Conservation (phyloP, 2,797 vertebrate genomes). For the Enteromius afrohamiltoni region DNA sequence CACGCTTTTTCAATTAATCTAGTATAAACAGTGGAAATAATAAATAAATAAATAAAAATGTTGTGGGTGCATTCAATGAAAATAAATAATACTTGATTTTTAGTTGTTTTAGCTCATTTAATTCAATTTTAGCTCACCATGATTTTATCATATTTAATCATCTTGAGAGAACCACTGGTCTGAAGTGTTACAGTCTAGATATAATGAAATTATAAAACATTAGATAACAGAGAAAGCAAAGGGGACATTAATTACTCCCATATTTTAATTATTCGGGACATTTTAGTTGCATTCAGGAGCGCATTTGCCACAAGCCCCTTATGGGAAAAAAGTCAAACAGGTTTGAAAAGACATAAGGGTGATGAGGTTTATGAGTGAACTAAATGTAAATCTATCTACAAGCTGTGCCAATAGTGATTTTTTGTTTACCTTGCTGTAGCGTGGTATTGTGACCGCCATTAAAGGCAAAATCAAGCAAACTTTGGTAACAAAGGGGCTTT, state of each 20-base stretch:
- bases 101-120: background rate
- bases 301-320: slow-evolving; percentile 1
- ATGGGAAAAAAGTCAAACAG: background rate
- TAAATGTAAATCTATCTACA: background rate
- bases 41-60: no score
- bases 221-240: slow-evolving; percentile 1
- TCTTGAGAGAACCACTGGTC: background rate
- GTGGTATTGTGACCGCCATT: slow-evolving; percentile 5
- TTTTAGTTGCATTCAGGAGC: background rate
- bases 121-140: background rate
- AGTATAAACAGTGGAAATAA: background rate
- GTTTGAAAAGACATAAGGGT: background rate
- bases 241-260: background rate
- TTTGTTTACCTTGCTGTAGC: slow-evolving; percentile 1
- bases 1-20: background rate
- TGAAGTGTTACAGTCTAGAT: background rate
- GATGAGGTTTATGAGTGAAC: background rate
- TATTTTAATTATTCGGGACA: background rate
- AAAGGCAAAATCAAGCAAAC: slow-evolving; percentile 13
- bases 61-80: background rate
- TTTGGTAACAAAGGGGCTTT: slow-evolving; percentile 37
- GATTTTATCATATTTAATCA: background rate
- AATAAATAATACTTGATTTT: background rate
- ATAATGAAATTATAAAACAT: background rate
- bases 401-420: slow-evolving; percentile 4